phyloP scores from a whole-genome alignment of 2,888 invertebrate genomes.

The Trissoscelio sp. region DNA sequence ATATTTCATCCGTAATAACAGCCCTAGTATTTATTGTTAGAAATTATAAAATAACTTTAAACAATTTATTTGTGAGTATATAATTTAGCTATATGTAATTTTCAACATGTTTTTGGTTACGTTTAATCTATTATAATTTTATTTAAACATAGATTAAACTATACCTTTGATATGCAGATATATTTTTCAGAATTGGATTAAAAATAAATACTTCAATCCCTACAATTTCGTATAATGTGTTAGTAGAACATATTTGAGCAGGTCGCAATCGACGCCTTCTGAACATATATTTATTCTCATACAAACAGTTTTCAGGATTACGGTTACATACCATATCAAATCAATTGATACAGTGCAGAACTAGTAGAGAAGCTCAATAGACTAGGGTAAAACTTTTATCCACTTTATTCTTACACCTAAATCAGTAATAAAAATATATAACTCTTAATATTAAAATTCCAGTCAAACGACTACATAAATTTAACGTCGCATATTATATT shows the following conservation, averaged over 20 bases:
- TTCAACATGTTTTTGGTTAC: too few relatives aligned
- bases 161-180: neutral
- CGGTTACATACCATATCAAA: conserved; percentile 28
- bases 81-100: too few relatives aligned
- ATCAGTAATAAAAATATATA: too few relatives aligned
- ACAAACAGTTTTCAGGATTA: conserved; percentile 45
- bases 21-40: too few relatives aligned
- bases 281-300: conserved; percentile 33
- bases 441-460: too few relatives aligned
- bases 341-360: conserved; percentile 32
- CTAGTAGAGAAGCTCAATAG: neutral
- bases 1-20: too few relatives aligned
- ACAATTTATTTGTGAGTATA: too few relatives aligned
- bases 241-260: neutral
- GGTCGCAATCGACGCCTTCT: conserved; percentile 13
- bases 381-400: conserved; percentile 1
- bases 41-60: too few relatives aligned
- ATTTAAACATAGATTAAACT: too few relatives aligned
- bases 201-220: neutral
- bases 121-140: too few relatives aligned
- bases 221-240: neutral
- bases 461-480: too few relatives aligned
- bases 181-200: neutral
- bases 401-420: conserved; percentile 1
- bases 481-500: too few relatives aligned